Percentiles rank a stretch among this genome's conserved stretches.
Evolutionary conservation across 2,888 invertebrate genomes (phyloP).

Genomic region (Salpingus planirostris): DNA sequence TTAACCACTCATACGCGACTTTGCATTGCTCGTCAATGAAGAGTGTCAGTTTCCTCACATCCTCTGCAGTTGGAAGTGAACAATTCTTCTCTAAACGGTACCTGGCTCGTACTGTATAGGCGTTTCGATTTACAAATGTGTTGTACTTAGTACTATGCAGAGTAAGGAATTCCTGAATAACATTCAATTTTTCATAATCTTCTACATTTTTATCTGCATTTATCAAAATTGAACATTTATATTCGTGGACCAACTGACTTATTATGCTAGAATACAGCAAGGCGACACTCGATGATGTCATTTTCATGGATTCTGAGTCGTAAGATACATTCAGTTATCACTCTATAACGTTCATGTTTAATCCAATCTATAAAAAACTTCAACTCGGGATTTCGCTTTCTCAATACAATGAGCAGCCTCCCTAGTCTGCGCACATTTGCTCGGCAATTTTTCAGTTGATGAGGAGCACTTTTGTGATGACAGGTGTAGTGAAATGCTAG

Average conservation of each 20-base stretch:
- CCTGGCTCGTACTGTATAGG: no score
- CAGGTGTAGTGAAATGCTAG: background rate
- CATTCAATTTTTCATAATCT: no score
- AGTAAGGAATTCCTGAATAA: background rate
- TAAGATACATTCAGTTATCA: background rate
- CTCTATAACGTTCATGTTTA: background rate
- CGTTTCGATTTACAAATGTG: no score
- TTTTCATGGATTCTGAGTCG: background rate
- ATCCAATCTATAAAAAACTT: no score
- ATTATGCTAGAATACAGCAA: background rate
- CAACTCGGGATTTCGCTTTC: background rate
- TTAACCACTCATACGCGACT: no score
- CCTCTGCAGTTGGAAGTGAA: background rate
- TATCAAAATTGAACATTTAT: no score
- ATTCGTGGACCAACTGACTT: background rate
- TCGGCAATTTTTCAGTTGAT: background rate
- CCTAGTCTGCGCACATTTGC: background rate
- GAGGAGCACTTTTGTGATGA: background rate
- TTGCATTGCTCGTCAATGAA: no score
- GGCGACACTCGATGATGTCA: background rate
- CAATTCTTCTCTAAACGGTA: no score
- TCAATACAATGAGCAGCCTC: background rate
- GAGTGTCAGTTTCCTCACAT: background rate
- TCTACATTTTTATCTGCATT: no score
- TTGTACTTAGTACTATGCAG: background rate